phyloP scores from a whole-genome alignment of 2,113 vertebrate species.

The Trichechus manatus region DNA sequence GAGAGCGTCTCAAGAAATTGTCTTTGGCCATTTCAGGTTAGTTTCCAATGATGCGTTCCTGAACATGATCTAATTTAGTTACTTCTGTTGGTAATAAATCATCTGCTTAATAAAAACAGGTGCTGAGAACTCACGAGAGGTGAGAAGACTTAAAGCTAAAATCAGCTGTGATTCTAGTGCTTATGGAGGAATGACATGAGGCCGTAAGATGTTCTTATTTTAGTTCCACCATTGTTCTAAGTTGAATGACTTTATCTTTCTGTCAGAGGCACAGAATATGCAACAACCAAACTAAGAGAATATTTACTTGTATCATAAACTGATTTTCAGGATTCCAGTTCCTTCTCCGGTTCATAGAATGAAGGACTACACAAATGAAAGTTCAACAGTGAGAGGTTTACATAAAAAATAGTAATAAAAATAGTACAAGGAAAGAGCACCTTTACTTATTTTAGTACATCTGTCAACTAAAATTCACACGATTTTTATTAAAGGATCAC shows the following conservation, averaged over 20 bases:
- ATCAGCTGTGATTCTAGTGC: not conserved
- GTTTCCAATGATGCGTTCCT: slow-evolving; percentile 13
- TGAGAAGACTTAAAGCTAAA: not conserved
- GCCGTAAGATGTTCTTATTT: not conserved
- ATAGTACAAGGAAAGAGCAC: not conserved
- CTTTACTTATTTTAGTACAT: slow-evolving; percentile 38
- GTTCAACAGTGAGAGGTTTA: not conserved
- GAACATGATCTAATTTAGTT: not conserved
- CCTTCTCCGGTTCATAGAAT: not conserved
- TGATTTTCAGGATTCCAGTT: slow-evolving; percentile 52
- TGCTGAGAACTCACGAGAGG: not conserved
- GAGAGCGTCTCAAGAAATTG: not conserved
- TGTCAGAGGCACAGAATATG: not conserved
- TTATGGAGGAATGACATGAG: not conserved
- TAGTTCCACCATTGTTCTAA: not conserved
- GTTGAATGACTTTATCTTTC: slow-evolving; percentile 34
- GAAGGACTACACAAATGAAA: slow-evolving; percentile 22
- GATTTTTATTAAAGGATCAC: slow-evolving; percentile 20
- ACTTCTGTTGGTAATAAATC: slow-evolving; percentile 2
- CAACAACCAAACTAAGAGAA: not conserved
- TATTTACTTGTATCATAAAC: slow-evolving; percentile 26
- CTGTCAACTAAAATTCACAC: slow-evolving; percentile 2
- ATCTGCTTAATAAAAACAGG: slow-evolving; percentile 22
- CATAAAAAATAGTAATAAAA: not conserved
- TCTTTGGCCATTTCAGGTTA: not conserved